Conservation (phyloP, 2,113 vertebrate genomes). For the Rissa tridactyla region DNA sequence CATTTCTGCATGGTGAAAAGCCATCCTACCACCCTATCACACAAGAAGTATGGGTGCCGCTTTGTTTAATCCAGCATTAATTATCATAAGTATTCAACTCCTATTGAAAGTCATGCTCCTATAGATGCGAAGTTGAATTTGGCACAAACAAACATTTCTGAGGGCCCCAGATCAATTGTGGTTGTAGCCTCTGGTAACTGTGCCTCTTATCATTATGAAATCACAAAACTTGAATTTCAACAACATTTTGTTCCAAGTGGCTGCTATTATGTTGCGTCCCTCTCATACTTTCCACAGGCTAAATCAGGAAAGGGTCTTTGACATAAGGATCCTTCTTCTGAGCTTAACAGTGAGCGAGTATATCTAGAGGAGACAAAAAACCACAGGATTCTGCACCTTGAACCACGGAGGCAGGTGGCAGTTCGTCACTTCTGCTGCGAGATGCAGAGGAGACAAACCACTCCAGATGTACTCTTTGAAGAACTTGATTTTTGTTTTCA, state of each 20-base stretch:
- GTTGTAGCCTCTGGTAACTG: neutral
- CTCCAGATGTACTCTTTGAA: neutral
- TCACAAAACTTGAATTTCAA: neutral
- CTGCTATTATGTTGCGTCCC: neutral
- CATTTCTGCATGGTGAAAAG: neutral
- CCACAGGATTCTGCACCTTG: accelerated
- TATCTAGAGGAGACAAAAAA: neutral
- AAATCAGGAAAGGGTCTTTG: neutral
- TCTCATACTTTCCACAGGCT: neutral
- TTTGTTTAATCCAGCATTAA: neutral
- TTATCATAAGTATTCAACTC: neutral
- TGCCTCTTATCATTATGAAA: neutral
- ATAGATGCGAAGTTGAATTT: neutral
- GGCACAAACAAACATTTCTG: neutral
- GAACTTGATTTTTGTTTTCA: neutral
- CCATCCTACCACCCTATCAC: neutral
- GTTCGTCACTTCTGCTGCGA: neutral
- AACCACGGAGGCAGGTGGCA: neutral
- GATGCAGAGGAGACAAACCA: neutral
- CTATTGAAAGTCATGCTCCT: neutral
- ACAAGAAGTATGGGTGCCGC: neutral
- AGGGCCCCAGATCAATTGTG: neutral
- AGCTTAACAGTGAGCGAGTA: neutral
- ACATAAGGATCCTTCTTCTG: neutral
- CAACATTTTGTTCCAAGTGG: neutral